Conservation (phyloP, 1,140 invertebrate species). For the Halictus rubicundus region DNA sequence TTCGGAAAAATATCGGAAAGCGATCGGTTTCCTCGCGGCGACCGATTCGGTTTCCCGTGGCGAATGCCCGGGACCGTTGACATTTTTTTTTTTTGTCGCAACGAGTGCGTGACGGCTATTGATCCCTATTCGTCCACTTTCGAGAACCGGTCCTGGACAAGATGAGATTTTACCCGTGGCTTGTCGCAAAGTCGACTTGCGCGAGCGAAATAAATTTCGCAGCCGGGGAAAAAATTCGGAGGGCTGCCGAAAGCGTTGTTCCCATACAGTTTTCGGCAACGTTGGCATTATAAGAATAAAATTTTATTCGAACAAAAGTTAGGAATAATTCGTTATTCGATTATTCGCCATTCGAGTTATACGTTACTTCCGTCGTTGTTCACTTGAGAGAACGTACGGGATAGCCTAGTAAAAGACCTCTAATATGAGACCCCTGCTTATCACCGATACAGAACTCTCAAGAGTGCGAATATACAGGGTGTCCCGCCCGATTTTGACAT, state of each 20-base stretch:
- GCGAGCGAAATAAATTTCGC: constrained; percentile 23
- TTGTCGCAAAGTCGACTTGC: not conserved
- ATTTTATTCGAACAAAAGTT: too few relatives aligned
- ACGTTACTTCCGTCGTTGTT: too few relatives aligned
- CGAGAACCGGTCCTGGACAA: not conserved
- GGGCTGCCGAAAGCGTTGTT: not conserved
- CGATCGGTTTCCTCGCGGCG: not conserved
- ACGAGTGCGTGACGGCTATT: not conserved
- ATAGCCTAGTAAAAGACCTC: too few relatives aligned
- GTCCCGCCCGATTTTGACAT: too few relatives aligned
- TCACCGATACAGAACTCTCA: too few relatives aligned
- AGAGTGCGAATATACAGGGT: too few relatives aligned
- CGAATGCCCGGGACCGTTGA: not conserved
- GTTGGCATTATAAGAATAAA: too few relatives aligned
- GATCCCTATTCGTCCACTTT: constrained; percentile 10
- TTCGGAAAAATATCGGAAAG: constrained; percentile 1
- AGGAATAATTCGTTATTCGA: too few relatives aligned
- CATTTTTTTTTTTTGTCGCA: constrained; percentile 19
- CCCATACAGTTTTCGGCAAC: not conserved
- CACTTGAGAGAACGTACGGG: too few relatives aligned
- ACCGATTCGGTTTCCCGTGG: constrained; percentile 20
- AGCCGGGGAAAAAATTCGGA: constrained; percentile 1
- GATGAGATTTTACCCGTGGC: not conserved
- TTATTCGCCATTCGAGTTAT: too few relatives aligned
- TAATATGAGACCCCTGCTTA: too few relatives aligned